Base-by-base conservation (phyloP, 2,113 vertebrate genomes). In the Thinocorus orbignyianus region DNA sequence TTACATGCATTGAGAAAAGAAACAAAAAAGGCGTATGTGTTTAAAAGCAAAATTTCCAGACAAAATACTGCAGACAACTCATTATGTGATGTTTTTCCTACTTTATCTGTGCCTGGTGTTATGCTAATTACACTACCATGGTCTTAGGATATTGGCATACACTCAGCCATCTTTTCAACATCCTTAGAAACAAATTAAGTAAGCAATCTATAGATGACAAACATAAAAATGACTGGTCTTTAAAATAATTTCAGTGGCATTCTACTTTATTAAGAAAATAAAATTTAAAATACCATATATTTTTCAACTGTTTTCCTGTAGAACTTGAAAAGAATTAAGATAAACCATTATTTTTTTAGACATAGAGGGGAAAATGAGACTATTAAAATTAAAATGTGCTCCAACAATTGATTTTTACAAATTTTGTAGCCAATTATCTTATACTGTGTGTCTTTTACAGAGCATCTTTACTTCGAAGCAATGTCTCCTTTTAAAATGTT, bases 11-110 rank as follows among this genome's bases (percentile, higher is more conserved):
- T 26, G 9, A 65, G 19, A 73, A 90, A 77, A 74, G 0, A 70
- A 76, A 49, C 28, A 1, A 22, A 28, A 33, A 71, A 66, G 5
- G 39, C 5, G 33, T 30, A 39, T 4, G 37, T 18, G 9, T 49
- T 65, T 52, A 44, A 57, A 77, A 54, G 3, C 3, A 85, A 91
- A 72, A 42, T 13, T 83, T 77, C 7, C 39, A 61, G 25, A 51
- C 3, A 61, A 72, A 84, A 51, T 42, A 35, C 15, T 65, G 9
- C 13, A 48, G 5, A 2, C 2, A 3, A 62, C 6, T 0, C 8
- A n/a, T 66, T 66, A 9, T 15, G 61, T 74, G 18, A 22, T 41
- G 5, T 58, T 83, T 9, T 44, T 90, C 25, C 4, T 71, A 37
- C 10, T 7, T 41, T 46, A 70, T 54, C 23, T 90, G 23, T 8